These are phyloP conservation scores for Eudyptes chrysolophus DNA, from an alignment of 2,113 vertebrate genomes.

Conservation along the genomic window DNA sequence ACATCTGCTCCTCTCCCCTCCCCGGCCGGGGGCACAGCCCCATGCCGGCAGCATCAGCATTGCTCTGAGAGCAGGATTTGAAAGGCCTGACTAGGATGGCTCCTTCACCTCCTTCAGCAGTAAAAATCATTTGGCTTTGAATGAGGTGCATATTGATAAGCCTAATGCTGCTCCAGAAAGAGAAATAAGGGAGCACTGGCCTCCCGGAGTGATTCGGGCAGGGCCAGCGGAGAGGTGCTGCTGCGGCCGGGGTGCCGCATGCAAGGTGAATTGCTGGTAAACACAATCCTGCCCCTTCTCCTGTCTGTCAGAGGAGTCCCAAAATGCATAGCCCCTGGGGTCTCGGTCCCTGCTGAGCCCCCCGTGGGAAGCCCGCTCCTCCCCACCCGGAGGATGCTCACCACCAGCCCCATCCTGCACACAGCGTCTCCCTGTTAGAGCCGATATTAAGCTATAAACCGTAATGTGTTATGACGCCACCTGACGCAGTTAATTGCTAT, in stretches of 20 bases:
- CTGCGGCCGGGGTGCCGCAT: accelerated
- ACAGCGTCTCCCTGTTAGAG: background rate
- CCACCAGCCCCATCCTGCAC: background rate
- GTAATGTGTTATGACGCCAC: conserved; percentile 58
- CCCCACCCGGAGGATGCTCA: background rate
- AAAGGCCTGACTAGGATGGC: background rate
- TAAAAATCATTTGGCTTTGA: background rate
- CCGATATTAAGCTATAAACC: conserved; percentile 53
- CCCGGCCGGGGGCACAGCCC: background rate
- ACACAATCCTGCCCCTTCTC: background rate
- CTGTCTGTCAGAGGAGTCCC: background rate
- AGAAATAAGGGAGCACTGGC: background rate
- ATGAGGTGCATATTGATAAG: background rate
- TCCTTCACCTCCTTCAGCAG: background rate
- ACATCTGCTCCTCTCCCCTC: background rate
- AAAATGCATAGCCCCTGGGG: accelerated
- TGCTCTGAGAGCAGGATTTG: background rate
- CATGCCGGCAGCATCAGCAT: background rate
- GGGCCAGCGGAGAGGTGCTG: background rate
- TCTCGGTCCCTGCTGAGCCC: background rate
- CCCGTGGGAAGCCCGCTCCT: accelerated
- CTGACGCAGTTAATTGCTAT: conserved; percentile 36
- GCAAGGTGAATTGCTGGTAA: background rate
- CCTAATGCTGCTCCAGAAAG: accelerated
- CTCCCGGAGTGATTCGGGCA: too few relatives aligned